Percentiles rank a stretch among this genome's conserved stretches.
Conservation (phyloP, 2,797 vertebrate genomes). For the Numenius phaeopus region DNA sequence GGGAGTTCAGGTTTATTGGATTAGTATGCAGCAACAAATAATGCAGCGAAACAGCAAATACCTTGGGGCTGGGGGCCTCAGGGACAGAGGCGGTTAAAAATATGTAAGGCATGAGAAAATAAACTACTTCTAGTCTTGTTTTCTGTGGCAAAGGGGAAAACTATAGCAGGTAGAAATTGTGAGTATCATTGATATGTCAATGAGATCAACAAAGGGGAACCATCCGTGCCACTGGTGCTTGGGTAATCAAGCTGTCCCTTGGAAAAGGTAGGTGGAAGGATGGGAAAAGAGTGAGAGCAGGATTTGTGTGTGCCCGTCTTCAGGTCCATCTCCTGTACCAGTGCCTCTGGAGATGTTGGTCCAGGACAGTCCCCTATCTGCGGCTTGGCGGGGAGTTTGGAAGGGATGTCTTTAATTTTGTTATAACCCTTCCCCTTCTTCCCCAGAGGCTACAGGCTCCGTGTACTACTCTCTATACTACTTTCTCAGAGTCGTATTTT, state of each 20-base stretch:
- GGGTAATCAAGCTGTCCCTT: not conserved
- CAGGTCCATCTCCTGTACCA: not conserved
- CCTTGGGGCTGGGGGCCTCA: not conserved
- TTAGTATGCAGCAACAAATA: not conserved
- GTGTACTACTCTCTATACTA: not conserved
- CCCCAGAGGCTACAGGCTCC: not conserved
- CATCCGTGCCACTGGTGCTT: not conserved
- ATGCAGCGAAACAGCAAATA: not conserved
- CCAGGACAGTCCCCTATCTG: not conserved
- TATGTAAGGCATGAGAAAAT: not conserved
- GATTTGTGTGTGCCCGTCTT: not conserved
- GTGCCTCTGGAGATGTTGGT: not conserved
- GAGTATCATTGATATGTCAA: accelerated
- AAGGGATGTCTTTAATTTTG: not conserved
- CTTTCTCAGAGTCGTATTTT: not conserved
- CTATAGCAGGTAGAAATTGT: not conserved
- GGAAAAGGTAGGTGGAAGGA: not conserved
- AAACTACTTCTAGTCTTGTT: not conserved
- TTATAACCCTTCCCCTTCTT: not conserved
- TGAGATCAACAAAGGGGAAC: not conserved
- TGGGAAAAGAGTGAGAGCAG: not conserved
- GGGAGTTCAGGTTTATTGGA: not conserved
- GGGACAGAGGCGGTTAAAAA: not conserved
- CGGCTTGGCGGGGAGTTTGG: not conserved
- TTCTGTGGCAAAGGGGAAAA: not conserved